Evolutionary conservation across 2,888 invertebrate genomes (phyloP), one percentile per base, ranked within the genome.

Genomic region (Prosopocoilus inquinatus): DNA sequence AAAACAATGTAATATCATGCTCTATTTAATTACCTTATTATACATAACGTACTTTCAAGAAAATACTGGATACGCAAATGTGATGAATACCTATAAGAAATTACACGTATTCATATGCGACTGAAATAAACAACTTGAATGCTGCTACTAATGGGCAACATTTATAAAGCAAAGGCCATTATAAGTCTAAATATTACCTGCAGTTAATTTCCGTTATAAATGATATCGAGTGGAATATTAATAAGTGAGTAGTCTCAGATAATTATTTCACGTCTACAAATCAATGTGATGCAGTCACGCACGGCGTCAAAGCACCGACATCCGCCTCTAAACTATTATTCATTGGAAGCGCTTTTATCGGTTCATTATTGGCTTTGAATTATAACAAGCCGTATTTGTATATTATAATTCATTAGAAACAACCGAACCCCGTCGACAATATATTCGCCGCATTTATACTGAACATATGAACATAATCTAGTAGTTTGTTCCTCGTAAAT

Each of bases 201-300:
- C 52, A 60, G 57, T 56, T 58, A 62, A 53, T 62, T 59, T 59
- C 61, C 55, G 58, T 63, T 63, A 64, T 63, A 63, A 64, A 64
- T 60, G 62, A 55, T 58, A 59, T 50, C 54, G 53, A 52, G 56
- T 53, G 44, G 64, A 63, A 63, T 63, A 64, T 63, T 64, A 64
- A 63, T 59, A 58, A 60, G 62, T 56, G 62, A 60, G 58, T 58
- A 59, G 62, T 57, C 55, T 57, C 43, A 57, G 59, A 57, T 61
- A 62, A 65, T 65, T 65, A 65, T 64, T 62, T 64, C 61, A 55
- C 63, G 63, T 61, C 62, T 57, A 62, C 61, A 65, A 65, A 65
- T 61, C 59, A 61, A 59, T 55, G 57, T 51, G 58, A 57, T 47
- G 54, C 49, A 53, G 58, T 57, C 59, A 61, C 59, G 61, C 57